phyloP scores from a whole-genome alignment of 2,797 vertebrate genomes.

The Octomys mimax region DNA sequence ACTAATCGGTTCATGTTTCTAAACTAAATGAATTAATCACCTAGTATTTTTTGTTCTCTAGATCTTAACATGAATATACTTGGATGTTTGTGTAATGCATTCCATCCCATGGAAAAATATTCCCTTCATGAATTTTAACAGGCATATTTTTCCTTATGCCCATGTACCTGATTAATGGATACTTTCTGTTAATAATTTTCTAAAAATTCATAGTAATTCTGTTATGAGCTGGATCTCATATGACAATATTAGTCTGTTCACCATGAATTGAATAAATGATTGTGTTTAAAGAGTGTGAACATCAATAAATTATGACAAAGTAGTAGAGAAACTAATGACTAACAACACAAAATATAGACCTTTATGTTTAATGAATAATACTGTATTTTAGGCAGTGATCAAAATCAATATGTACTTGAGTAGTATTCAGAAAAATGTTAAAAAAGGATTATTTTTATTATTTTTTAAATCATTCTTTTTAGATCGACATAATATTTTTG shows the following conservation, averaged over 20 bases:
- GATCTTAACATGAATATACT: slow-evolving; percentile 8
- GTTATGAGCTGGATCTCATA: not conserved
- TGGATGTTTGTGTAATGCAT: not conserved
- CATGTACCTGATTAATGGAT: not conserved
- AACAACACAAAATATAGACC: not conserved
- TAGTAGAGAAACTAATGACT: not conserved
- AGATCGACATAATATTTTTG: not conserved
- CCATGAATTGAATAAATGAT: not conserved
- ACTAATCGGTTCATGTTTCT: not conserved
- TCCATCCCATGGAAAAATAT: not conserved
- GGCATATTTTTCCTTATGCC: not conserved
- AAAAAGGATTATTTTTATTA: not conserved
- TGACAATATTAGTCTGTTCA: not conserved
- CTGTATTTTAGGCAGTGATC: not conserved
- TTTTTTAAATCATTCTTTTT: not conserved
- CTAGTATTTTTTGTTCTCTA: not conserved
- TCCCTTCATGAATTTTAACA: not conserved
- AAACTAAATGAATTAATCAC: not conserved
- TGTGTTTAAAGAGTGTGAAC: slow-evolving; percentile 1
- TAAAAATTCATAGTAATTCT: not conserved
- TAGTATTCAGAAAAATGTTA: not conserved
- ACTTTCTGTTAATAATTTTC: slow-evolving; percentile 18
- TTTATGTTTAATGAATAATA: slow-evolving; percentile 10
- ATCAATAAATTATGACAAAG: not conserved
- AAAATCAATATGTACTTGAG: slow-evolving; percentile 51